Evolutionary conservation across 92 coral and sea anemone genomes (phyloP).

Genomic region (Pocillopora grandis): DNA sequence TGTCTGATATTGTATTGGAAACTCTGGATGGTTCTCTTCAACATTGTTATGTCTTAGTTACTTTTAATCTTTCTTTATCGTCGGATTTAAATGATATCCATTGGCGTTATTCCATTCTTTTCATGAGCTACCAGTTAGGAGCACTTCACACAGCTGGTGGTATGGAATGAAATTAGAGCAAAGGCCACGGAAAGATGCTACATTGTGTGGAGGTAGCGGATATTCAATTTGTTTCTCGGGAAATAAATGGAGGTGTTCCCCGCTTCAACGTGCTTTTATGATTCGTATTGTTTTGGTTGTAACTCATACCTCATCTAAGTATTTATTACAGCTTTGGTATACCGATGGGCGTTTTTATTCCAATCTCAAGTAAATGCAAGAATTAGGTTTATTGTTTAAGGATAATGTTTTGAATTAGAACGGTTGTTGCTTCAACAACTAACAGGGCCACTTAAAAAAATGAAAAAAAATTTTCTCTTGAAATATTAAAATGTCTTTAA

Average conservation of each 20-base stretch:
- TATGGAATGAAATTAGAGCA: neutral
- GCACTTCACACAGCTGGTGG: constrained; percentile 33
- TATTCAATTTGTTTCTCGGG: neutral
- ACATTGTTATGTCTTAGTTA: neutral
- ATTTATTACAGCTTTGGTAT: neutral
- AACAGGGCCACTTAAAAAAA: constrained; percentile 22
- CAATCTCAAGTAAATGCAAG: no score
- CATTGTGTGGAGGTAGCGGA: neutral
- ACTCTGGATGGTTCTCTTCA: neutral
- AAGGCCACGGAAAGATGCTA: constrained; percentile 3
- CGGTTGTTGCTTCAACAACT: constrained; percentile 2
- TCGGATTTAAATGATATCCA: neutral
- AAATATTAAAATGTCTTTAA: neutral
- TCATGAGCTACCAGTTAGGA: constrained; percentile 7
- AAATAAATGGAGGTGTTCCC: neutral
- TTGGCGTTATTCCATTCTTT: neutral
- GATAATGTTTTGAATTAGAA: constrained; percentile 25
- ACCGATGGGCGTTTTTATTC: neutral
- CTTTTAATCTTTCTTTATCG: neutral
- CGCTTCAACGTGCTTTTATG: neutral
- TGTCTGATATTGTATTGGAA: neutral
- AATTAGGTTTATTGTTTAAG: neutral
- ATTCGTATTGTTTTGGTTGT: neutral
- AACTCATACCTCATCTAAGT: neutral
- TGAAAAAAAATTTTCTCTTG: constrained; percentile 11